Conservation (phyloP, 1,140 invertebrate species). For the Lasaia peninsularis region DNA sequence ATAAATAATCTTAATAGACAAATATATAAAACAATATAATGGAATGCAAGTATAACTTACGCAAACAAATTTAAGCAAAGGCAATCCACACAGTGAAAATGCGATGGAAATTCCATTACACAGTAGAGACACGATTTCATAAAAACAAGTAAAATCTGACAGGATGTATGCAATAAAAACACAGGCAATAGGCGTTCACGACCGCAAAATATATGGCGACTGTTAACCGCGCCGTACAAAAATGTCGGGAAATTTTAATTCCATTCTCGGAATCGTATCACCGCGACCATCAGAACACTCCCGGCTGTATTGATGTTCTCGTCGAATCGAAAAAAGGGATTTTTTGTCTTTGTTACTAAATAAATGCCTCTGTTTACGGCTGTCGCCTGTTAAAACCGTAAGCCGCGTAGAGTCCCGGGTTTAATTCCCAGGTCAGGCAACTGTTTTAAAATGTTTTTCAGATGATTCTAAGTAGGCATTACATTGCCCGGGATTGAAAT, state of each 20-base stretch:
- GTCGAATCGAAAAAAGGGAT: background rate
- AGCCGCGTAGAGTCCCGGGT: no score
- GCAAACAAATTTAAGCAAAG: background rate
- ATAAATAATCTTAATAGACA: background rate
- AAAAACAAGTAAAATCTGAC: constrained; percentile 4
- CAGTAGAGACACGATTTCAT: background rate
- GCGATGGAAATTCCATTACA: background rate
- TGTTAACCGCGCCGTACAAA: background rate
- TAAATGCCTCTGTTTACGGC: background rate
- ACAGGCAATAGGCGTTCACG: background rate
- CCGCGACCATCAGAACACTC: background rate
- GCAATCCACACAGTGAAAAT: background rate
- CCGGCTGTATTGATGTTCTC: background rate
- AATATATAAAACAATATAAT: background rate
- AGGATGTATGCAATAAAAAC: background rate
- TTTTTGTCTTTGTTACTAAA: background rate
- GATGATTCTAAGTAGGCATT: no score
- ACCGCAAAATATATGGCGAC: background rate
- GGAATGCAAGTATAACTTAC: background rate
- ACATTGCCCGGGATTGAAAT: no score
- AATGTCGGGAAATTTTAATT: constrained; percentile 9
- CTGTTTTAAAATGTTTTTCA: no score
- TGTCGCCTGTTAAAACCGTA: no score
- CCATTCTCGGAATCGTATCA: constrained; percentile 3
- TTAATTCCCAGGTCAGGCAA: no score